Base-by-base conservation (phyloP, 1,140 invertebrate species). In the Geopemphigus sp. region DNA sequence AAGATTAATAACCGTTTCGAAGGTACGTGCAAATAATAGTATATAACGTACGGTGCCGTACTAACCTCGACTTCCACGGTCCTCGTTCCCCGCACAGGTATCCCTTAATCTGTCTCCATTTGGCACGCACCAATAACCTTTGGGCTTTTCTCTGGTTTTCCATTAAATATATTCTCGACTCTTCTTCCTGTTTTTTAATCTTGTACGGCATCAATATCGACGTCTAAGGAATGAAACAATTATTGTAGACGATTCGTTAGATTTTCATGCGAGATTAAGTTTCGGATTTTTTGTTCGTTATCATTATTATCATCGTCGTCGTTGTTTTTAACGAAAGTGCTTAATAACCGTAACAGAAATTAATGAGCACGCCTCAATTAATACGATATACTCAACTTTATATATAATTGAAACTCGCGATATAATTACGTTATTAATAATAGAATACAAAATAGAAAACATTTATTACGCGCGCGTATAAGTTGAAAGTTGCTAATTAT, bases 41-140 rank as follows among this genome's bases (percentile, higher is more conserved):
- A 39, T 39, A 39, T 39, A 39, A 39, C 8, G 32, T 39, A 39
- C 32, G 32, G n/a, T 39, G 32, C 22, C 29, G 17, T 29, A 81
- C 81, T 86, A 82, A 88, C 87, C 86, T 87, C 78, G 84, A 84
- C 82, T 83, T 85, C 89, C 90, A 91, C 17, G 89, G 86, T 64
- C 90, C 90, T 80, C 89, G 84, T 39, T 88, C 87, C 73, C 89
- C 88, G 45, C 85, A 87, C 81, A 90, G 87, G 81, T 88, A 86
- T 81, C 86, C 83, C 82, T 89, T 88, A 56, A 86, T 84, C 26
- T 86, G 86, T 83, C 86, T 86, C 90, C 90, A 91, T 80, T 87
- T 86, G 61, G 87, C 85, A 73, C 87, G 84, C 54, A 87, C 86
- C 59, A 87, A 84, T 76, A 85, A 84, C 26, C 74, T 6, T 80